Conservation (phyloP, 2,797 vertebrate species). For the Melanotaenia trifasciata region DNA sequence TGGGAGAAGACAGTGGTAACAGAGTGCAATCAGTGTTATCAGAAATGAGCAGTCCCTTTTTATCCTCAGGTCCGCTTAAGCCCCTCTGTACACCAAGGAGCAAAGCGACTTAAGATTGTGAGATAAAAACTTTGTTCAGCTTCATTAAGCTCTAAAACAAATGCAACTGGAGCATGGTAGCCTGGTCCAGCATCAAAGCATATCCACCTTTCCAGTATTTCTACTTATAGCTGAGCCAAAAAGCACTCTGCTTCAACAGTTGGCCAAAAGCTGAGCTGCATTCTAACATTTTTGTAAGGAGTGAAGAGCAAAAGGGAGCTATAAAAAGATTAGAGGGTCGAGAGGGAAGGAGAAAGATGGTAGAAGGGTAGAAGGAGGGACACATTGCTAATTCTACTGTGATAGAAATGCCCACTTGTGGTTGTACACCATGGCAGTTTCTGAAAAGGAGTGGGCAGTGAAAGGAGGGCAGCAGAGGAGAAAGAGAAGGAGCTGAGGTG, state of each 20-base stretch:
- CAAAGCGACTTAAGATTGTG: slow-evolving; percentile 47
- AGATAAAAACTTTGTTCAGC: slow-evolving; percentile 38
- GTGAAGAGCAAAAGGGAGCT: slow-evolving; percentile 30
- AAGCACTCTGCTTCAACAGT: background rate
- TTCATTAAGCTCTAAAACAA: slow-evolving; percentile 42
- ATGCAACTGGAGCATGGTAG: slow-evolving; percentile 4
- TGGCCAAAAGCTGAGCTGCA: slow-evolving; percentile 14
- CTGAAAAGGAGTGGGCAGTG: slow-evolving; percentile 27
- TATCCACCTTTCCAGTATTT: background rate
- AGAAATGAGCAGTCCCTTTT: slow-evolving; percentile 49
- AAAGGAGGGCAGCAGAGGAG: slow-evolving; percentile 5
- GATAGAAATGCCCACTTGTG: slow-evolving; percentile 23
- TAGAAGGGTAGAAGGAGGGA: slow-evolving; percentile 27
- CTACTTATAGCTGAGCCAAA: slow-evolving; percentile 6
- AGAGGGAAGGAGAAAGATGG: slow-evolving; percentile 34
- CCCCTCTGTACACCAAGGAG: slow-evolving; percentile 40
- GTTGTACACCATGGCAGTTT: slow-evolving; percentile 7
- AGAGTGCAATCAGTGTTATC: slow-evolving; percentile 52
- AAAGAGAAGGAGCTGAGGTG: slow-evolving; percentile 17
- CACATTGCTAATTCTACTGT: slow-evolving; percentile 16
- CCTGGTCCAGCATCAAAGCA: background rate
- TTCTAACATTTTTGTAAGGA: slow-evolving; percentile 1
- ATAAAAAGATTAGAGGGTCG: slow-evolving; percentile 68
- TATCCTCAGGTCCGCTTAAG: slow-evolving; percentile 44
- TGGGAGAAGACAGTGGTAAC: slow-evolving; percentile 24